Evolutionary conservation across 1,140 invertebrate genomes (phyloP).

Genomic region (Drosophila suzukii): DNA sequence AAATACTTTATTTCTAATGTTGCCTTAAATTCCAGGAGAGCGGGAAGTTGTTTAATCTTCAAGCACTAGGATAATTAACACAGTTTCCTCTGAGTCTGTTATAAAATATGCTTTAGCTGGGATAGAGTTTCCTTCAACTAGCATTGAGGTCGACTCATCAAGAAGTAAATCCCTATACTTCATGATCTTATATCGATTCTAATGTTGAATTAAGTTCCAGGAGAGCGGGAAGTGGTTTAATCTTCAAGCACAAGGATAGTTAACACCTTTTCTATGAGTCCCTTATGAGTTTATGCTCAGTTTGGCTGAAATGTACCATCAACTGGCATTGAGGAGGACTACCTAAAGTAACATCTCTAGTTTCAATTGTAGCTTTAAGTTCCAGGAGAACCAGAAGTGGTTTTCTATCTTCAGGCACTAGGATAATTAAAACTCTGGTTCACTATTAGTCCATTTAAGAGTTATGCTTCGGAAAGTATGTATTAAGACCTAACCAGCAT

Average conservation of each 20-base stretch:
- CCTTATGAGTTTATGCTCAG: constrained; percentile 42
- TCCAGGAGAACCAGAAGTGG: constrained; percentile 54
- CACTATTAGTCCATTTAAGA: constrained; percentile 50
- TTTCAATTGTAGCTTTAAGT: constrained; percentile 35
- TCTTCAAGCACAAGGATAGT: constrained; percentile 50
- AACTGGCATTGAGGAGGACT: constrained; percentile 38
- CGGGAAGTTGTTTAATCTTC: constrained; percentile 25
- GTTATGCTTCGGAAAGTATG: constrained; percentile 20
- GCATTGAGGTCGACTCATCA: constrained; percentile 22
- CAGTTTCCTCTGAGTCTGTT: constrained; percentile 11
- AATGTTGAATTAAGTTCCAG: constrained; percentile 48
- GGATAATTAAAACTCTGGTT: constrained; percentile 60
- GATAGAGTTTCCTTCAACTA: constrained; percentile 3
- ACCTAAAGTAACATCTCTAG: neutral
- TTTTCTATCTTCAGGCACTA: constrained; percentile 52
- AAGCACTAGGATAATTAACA: constrained; percentile 52
- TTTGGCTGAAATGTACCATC: constrained; percentile 12
- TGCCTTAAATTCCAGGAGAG: constrained; percentile 51
- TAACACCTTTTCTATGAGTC: constrained; percentile 55
- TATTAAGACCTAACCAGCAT: constrained; percentile 25
- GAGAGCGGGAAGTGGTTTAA: constrained; percentile 29
- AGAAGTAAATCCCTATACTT: neutral
- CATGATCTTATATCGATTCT: neutral
- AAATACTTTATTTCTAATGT: constrained; percentile 11
- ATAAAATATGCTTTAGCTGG: constrained; percentile 4